Base-by-base conservation (phyloP, 2,888 invertebrate species). In the Notocelia uddmanniana region DNA sequence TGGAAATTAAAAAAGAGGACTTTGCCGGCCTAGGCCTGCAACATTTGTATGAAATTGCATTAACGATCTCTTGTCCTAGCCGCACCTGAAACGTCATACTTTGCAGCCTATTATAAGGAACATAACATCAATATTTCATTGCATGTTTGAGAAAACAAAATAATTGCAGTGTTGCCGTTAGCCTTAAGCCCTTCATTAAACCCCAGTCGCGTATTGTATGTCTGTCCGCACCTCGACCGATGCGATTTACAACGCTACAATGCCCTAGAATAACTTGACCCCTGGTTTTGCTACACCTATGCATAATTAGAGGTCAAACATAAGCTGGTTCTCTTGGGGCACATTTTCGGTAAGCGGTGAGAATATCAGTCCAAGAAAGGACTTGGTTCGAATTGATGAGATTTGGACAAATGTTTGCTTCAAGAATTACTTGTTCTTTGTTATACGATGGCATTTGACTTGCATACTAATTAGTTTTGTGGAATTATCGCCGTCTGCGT, bases 151-250 rank as follows among this genome's bases (percentile, higher is more conserved):
- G 5, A 26, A 26, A 3, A 31, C 3, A 31, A 8, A 31, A 5
- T 9, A 6, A 31, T 5, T 5, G 31, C 8, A 8, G 31, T 31
- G 31, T 31, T 50, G 50, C 10, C 31, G 31, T 19, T 31, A 13
- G 19, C 50, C 63, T 63, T 13, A 63, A n/a, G 5, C 13, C 37
- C 19, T 37, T n/a, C 19, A 48, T n/a, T 31, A 55, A 41, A 68
- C 19, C 10, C 69, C 19, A 13, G 69, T 62, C 69, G 19, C 69
- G 69, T 69, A n/a, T 58, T 68, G 60, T 68, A 60, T 63, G 55
- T 63, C 52, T 34, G 69, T 23, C 54, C 26, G 45, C 45, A 55
- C 19, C 18, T 8, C 11, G 23, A 18, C 55, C 18, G n/a, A 45
- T 45, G n/a, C 13, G n/a, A 45, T 45, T 45, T 45, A 45, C 45